A percentile compares a stretch with the other conserved stretches of the same genome.
These are phyloP conservation scores for Capreolus pygargus DNA, from an alignment of 2,113 vertebrate species.

Conservation along the genomic window DNA sequence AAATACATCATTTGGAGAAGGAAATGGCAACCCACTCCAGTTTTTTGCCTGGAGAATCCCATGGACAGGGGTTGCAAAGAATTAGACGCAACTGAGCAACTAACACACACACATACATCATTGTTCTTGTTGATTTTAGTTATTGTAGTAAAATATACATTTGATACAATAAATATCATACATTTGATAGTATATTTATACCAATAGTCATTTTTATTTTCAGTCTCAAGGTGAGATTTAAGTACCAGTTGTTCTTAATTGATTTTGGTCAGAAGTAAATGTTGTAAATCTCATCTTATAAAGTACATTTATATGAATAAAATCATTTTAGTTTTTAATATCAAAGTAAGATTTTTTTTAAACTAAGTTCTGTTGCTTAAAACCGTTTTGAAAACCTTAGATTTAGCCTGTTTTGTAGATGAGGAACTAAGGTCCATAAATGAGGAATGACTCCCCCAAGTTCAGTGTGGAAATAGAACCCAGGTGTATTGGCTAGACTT, in stretches of 20 bases:
- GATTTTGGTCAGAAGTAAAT: constrained; percentile 40
- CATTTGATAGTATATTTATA: constrained; percentile 4
- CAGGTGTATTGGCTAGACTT: not conserved
- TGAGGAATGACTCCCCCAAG: not conserved
- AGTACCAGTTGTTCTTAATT: not conserved
- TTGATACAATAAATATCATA: constrained; percentile 30
- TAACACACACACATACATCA: not conserved
- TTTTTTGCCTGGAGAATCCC: not conserved
- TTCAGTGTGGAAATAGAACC: not conserved
- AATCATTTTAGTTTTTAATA: constrained; percentile 34
- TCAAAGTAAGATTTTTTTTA: constrained; percentile 1
- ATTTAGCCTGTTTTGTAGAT: constrained; percentile 1
- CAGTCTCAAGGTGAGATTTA: constrained; percentile 1
- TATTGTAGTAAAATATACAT: not conserved
- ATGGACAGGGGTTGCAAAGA: not conserved
- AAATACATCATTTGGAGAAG: not conserved
- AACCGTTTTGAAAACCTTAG: not conserved
- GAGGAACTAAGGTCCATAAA: not conserved
- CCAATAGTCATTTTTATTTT: not conserved
- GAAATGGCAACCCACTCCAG: not conserved
- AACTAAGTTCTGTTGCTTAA: not conserved
- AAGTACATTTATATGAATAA: constrained; percentile 4
- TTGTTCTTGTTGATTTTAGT: constrained; percentile 42
- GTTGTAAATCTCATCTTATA: constrained; percentile 11
- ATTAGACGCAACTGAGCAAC: not conserved